Conservation (phyloP, 2,113 vertebrate species). For the Gavia stellata region DNA sequence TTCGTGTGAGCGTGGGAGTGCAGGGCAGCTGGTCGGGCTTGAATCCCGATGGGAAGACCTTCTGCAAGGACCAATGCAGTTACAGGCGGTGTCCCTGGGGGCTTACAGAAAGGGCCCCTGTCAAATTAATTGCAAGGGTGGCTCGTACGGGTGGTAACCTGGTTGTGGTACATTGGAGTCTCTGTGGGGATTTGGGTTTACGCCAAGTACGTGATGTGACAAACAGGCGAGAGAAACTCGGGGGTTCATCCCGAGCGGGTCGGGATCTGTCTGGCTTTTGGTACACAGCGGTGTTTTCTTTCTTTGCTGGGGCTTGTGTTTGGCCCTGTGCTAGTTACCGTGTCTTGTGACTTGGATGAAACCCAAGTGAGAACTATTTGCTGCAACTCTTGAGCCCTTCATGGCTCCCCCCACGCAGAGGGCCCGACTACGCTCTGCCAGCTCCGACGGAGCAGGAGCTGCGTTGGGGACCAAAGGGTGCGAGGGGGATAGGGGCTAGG, state of each 20-base stretch:
- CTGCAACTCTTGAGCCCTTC: no score
- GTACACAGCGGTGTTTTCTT: fast-evolving
- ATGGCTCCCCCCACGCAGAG: fast-evolving
- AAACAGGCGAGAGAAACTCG: neutral
- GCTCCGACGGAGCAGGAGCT: neutral
- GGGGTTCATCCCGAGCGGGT: fast-evolving
- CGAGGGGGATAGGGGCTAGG: fast-evolving
- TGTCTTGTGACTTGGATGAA: neutral
- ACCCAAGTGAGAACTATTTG: fast-evolving
- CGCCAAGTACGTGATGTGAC: neutral
- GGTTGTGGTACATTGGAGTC: neutral
- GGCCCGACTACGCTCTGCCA: fast-evolving
- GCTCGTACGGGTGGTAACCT: neutral
- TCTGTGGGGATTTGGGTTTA: neutral
- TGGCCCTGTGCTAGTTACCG: neutral
- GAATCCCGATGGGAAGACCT: neutral
- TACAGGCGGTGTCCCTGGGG: neutral
- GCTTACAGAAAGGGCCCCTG: fast-evolving
- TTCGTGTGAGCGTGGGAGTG: fast-evolving
- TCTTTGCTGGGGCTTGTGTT: neutral
- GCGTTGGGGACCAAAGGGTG: neutral
- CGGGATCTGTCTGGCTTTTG: fast-evolving
- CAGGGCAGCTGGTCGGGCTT: neutral
- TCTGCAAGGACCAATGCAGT: fast-evolving
- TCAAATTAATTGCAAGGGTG: no score